phyloP scores from a whole-genome alignment of 2,113 vertebrate genomes.

The Lasiurus borealis region DNA sequence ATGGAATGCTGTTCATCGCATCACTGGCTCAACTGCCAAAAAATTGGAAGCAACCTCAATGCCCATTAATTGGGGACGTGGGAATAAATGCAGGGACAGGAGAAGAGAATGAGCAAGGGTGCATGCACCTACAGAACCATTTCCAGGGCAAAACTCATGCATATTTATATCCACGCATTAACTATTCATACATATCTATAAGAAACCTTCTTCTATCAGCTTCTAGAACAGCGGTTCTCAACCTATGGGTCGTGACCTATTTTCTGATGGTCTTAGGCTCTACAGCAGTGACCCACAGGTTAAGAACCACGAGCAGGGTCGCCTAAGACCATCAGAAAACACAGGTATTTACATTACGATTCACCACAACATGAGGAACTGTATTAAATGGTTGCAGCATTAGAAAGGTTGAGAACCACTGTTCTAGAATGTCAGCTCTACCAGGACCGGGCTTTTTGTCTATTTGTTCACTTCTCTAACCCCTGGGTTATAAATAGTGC shows the following conservation, averaged over 20 bases:
- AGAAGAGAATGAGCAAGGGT: neutral
- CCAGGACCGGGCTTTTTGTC: neutral
- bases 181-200: neutral
- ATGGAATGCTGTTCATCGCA: rapidly evolving
- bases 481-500: neutral
- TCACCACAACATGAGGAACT: too few species aligned
- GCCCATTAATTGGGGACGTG: neutral
- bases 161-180: neutral
- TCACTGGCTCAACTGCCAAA: neutral
- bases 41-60: neutral
- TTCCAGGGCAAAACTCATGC: neutral
- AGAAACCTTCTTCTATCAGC: neutral
- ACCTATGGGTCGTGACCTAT: too few species aligned
- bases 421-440: neutral
- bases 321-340: too few species aligned
- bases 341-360: too few species aligned
- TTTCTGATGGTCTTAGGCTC: too few species aligned
- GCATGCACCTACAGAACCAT: neutral
- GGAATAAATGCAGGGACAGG: neutral
- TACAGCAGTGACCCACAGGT: too few species aligned
- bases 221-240: too few species aligned
- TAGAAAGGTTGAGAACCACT: too few species aligned
- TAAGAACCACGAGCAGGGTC: too few species aligned
- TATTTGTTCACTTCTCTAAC: neutral
- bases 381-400: too few species aligned